Base-by-base conservation (phyloP, 2,113 vertebrate species). In the Neomonachus schauinslandi region DNA sequence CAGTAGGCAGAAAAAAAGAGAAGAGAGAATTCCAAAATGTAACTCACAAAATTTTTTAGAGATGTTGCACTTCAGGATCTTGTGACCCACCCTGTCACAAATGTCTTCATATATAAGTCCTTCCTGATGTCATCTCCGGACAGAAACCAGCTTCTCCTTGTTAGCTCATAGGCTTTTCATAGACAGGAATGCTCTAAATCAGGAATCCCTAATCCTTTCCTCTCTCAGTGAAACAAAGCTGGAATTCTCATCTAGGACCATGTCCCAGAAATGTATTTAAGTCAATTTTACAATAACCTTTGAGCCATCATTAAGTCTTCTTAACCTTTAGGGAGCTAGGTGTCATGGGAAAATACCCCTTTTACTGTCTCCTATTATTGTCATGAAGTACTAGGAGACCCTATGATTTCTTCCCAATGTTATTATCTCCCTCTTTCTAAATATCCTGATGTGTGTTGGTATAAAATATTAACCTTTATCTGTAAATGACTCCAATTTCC, bases 161-260 rank as follows among this genome's bases (percentile, higher is more conserved):
- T 96, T 94, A 49, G 36, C 36, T 22, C 72, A 74, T 5, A 91
- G 53, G 18, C 31, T 53, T 51, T 76, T 92, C 76, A 83, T 39
- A 95, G 76, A 94, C 42, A 87, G 46, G 33, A 92, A 63, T 92
- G 46, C 72, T 88, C 71, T 76, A 91, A 82, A 91, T 88, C 26
- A 83, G 83, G 57, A 91, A 76, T 26, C 15, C 31, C 28, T 57
- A 76, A 72, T 83, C 71, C 33, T 91, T 80, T 83, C 65, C 84
- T 89, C 33, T 82, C 15, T 92, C 83, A 83, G 19, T 83, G 69
- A 89, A 95, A 88, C 33, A 90, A 91, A 96, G 55, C n/a, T 91
- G 63, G 16, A 36, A 69, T 88, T 72, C 16, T 81, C 77, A 69
- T 69, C 49, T 83, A 67, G 39, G 65, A 57, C 88, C 74, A 71